Base-by-base conservation (phyloP, 2,888 invertebrate species). In the Andrena chrysosceles region DNA sequence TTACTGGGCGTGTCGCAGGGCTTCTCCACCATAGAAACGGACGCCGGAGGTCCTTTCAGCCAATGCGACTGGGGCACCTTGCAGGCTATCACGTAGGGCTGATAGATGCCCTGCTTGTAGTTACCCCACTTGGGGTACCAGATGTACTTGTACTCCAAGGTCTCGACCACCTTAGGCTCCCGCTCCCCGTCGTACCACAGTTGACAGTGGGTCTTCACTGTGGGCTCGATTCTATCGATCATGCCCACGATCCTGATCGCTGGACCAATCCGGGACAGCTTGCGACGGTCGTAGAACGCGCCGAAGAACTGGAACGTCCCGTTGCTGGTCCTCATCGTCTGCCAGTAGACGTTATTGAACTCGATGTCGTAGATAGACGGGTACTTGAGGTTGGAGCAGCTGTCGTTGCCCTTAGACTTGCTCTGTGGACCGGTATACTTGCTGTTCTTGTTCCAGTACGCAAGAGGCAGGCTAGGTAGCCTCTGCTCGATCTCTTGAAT, bases 81-180 rank as follows among this genome's bases (percentile, higher is more conserved):
- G 94, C 98, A 98, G 26, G 98, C 98, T 85, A 98, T 96, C 88
- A 98, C 95, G 93, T 98, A 98, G 0, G 98, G 98, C 94, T 98
- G 98, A 93, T 98, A 97, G 85, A 98, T 97, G 71, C 97, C 97
- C 94, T 98, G 97, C 92, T 97, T 97, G 94, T 98, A 98, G 94
- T 98, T 98, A 79, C 98, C 98, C 98, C 98, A 98, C 94, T 98
- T 98, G 90, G 96, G 96, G 94, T 98, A 97, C 98, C 98, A 98
- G 89, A 98, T 97, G 94, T 98, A 98, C 93, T 98, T 98, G 95
- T 98, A 98, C 94, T 98, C 98, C 89, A 97, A 96, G 26, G 96
- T 97, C 92, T 97, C 97, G 20, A 97, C 96, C 33, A 97, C 96
- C 35, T 97, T 97, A 0, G 98, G 98, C 90, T 97, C 97, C 87